Evolutionary conservation across 2,888 invertebrate species (phyloP), one percentile per base, ranked within the genome.

Genomic region (Sinopyrophorus schimmeli): DNA sequence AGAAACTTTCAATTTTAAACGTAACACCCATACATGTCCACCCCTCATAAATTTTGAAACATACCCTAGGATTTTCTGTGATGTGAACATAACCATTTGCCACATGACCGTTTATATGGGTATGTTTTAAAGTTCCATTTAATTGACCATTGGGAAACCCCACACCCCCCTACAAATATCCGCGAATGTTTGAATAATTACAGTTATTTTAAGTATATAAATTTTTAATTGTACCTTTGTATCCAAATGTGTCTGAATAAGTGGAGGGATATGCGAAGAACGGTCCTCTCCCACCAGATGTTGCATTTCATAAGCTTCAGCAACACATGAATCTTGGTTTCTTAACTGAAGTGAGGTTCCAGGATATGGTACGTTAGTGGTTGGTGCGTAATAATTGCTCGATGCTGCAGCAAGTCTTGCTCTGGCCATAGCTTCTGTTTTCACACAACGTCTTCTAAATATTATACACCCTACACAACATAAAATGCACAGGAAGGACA

Each of bases 61-160:
- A 74, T 69, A 84, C 85, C 73, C 82, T 79, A 39, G 84, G 84
- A 72, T 86, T 85, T 72, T 85, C 84, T 26, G 82, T 83, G 55
- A 84, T 83, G 61, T 80, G 80, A 24, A 81, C 78, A 58, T 79
- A 77, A 0, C 80, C 81, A 60, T 81, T 81, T 10, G 79, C 75
- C 54, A 83, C 65, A 53, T 71, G 71, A 14, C 74, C 75, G 58
- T 77, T 77, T 46, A 76, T 65, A 30, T 75, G 74, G 32, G 76
- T 20, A 31, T 46, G 73, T 61, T 76, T 77, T 9, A 73, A 67
- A 11, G 72, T 68, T 44, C 77, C 77, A 57, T 79, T 80, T 4
- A 73, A 65, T 54, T 76, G 71, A 9, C 77, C 77, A 62, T 77
- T 78, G 10, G 77, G 76, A 63, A 74, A 76, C 31, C 74, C 71